A percentile compares a stretch with the other conserved stretches of the same genome.
Evolutionary conservation across 2,113 vertebrate genomes (phyloP).

Genomic region (Polypterus bichir): DNA sequence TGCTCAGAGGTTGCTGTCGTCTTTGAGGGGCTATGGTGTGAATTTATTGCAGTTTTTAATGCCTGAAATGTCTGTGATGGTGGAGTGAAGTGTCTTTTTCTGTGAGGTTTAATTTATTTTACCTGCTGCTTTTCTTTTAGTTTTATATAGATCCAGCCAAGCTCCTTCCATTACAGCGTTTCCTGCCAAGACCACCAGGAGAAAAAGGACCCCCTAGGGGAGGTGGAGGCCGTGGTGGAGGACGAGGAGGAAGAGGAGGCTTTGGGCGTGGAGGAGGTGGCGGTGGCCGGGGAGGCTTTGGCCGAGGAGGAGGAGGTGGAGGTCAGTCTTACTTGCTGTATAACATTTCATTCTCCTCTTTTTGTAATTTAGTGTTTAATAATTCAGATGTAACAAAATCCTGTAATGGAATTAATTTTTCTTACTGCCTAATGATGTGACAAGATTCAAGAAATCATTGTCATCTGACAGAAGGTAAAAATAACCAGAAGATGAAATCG

Average conservation of each 20-base stretch:
- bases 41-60: background rate
- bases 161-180: slow-evolving; percentile 82
- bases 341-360: too few relatives aligned
- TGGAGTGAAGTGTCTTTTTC: background rate
- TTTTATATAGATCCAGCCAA: slow-evolving; percentile 95
- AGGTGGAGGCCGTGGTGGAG: slow-evolving; percentile 64
- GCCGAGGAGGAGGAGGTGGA: slow-evolving; percentile 48
- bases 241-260: slow-evolving; percentile 57
- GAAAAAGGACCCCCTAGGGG: slow-evolving; percentile 81
- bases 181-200: slow-evolving; percentile 85
- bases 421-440: too few relatives aligned
- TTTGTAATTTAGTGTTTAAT: too few relatives aligned
- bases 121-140: slow-evolving; percentile 33
- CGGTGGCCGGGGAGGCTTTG: slow-evolving; percentile 48
- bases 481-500: too few relatives aligned
- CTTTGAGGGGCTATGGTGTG: too few relatives aligned
- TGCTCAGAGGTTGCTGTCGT: too few relatives aligned
- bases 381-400: too few relatives aligned
- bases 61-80: background rate
- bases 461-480: too few relatives aligned
- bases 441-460: too few relatives aligned
- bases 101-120: background rate
- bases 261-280: slow-evolving; percentile 51
- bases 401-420: too few relatives aligned
- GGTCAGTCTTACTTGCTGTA: slow-evolving; percentile 18